These are phyloP conservation scores for Sinosuthora webbiana DNA, from an alignment of 2,113 vertebrate genomes.

Conservation along the genomic window DNA sequence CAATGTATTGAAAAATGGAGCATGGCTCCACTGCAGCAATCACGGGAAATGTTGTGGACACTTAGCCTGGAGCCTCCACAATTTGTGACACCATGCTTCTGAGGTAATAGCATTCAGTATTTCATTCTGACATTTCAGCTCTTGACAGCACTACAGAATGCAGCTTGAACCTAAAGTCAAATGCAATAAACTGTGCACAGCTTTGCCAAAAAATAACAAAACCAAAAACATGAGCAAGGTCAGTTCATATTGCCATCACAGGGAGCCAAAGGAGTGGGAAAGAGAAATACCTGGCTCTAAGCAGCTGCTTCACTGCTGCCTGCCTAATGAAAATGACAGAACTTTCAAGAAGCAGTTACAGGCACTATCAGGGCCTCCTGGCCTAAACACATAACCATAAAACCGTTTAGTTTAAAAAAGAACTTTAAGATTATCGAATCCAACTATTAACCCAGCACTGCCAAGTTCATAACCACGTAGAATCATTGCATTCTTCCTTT, in stretches of 20 bases:
- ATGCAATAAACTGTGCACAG: neutral
- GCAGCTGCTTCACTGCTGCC: neutral
- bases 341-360: neutral
- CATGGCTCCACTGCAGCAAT: neutral
- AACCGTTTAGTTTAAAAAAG: neutral
- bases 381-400: neutral
- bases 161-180: neutral
- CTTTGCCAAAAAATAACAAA: neutral
- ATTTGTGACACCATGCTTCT: neutral
- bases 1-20: neutral
- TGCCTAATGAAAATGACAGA: neutral
- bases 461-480: neutral
- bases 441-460: neutral
- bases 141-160: neutral
- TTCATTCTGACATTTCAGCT: conserved; percentile 2
- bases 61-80: conserved; percentile 24
- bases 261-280: neutral
- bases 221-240: neutral
- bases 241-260: neutral
- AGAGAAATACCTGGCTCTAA: neutral
- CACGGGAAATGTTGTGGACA: neutral
- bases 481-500: neutral
- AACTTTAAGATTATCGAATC: neutral
- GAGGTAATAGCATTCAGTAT: conserved; percentile 27
- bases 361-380: neutral